These are phyloP conservation scores for Xanthorhoe spadicearia DNA, from an alignment of 2,888 invertebrate species.

Conservation along the genomic window DNA sequence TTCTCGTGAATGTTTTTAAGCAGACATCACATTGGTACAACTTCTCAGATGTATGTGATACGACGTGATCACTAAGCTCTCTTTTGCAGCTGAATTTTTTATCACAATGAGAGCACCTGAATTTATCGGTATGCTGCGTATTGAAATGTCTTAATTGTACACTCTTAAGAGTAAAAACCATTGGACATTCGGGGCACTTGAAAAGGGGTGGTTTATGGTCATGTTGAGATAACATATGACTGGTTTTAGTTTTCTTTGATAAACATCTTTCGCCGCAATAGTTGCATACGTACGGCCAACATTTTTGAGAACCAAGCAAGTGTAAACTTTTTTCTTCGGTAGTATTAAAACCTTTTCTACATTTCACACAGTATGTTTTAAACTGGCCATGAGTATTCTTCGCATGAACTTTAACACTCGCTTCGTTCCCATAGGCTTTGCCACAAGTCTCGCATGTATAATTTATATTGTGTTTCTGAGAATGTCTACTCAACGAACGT, in stretches of 20 bases:
- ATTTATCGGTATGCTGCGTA: slow-evolving; percentile 43
- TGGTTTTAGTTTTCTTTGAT: slow-evolving; percentile 43
- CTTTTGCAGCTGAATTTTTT: slow-evolving; percentile 35
- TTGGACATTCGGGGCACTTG: slow-evolving; percentile 51
- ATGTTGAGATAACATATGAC: slow-evolving; percentile 48
- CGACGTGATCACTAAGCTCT: slow-evolving; percentile 30
- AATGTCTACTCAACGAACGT: slow-evolving; percentile 40
- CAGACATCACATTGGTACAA: slow-evolving; percentile 37
- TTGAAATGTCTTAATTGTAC: slow-evolving; percentile 47
- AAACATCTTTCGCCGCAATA: slow-evolving; percentile 49
- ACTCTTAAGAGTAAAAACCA: slow-evolving; percentile 45
- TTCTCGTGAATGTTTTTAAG: slow-evolving; percentile 36
- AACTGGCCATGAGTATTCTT: slow-evolving; percentile 30
- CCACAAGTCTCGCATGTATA: slow-evolving; percentile 44
- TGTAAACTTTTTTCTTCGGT: slow-evolving; percentile 45
- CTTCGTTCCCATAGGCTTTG: slow-evolving; percentile 35
- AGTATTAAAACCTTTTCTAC: slow-evolving; percentile 35
- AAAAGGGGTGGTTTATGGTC: slow-evolving; percentile 41
- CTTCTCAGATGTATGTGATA: slow-evolving; percentile 38
- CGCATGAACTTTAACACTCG: slow-evolving; percentile 35
- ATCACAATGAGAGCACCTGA: slow-evolving; percentile 37
- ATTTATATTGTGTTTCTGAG: slow-evolving; percentile 37
- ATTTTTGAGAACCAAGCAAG: slow-evolving; percentile 41
- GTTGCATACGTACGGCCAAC: slow-evolving; percentile 50
- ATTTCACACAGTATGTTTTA: slow-evolving; percentile 38